phyloP scores from a whole-genome alignment of 2,797 vertebrate species.

The Scyliorhinus canicula region DNA sequence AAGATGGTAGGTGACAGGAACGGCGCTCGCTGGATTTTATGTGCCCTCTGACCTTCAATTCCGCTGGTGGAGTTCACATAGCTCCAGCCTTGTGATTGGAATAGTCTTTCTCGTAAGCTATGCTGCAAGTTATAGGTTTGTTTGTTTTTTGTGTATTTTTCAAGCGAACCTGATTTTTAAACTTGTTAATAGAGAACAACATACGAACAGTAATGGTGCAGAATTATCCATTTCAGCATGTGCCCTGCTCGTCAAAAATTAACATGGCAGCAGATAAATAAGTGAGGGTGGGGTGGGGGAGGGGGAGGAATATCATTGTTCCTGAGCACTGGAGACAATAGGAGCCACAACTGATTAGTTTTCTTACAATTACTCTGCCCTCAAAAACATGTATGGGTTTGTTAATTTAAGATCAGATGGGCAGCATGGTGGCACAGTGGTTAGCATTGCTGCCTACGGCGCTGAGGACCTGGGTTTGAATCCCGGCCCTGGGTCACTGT shows the following conservation, averaged over 20 bases:
- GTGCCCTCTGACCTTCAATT: background rate
- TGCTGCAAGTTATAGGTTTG: background rate
- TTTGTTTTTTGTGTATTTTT: background rate
- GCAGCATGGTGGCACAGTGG: too few species aligned
- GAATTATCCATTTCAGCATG: background rate
- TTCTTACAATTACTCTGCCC: background rate
- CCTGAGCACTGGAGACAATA: background rate
- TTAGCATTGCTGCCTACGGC: too few species aligned
- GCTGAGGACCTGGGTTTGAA: too few species aligned
- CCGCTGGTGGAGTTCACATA: background rate
- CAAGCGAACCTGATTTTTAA: conserved; percentile 9
- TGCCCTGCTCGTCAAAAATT: background rate
- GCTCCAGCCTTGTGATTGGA: background rate
- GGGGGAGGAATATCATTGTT: background rate
- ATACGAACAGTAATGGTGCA: background rate
- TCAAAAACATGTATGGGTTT: background rate
- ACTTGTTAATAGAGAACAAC: background rate
- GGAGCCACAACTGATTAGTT: background rate
- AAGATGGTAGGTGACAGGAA: too few species aligned
- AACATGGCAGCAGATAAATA: background rate
- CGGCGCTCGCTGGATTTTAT: too few species aligned
- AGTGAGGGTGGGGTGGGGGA: background rate
- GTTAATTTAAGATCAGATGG: background rate
- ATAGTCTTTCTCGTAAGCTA: background rate
- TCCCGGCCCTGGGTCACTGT: too few species aligned